These are phyloP conservation scores for Paragorgia papillata DNA, from an alignment of 92 coral and sea anemone species.

Conservation along the genomic window DNA sequence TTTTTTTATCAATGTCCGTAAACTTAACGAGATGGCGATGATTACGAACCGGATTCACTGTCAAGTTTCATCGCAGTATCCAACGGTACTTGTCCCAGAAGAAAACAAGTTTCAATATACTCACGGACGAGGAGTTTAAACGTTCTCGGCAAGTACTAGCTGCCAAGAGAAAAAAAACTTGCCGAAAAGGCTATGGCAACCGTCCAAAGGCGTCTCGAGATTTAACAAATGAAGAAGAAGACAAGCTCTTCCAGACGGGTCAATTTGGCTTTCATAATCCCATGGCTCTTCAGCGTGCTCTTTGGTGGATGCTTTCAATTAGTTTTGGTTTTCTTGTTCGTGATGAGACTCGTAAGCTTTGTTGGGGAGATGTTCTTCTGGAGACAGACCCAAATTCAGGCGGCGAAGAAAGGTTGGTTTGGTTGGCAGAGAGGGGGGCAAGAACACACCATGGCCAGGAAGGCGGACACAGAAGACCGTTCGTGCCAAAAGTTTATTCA, in stretches of 20 bases:
- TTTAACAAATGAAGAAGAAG: slow-evolving; percentile 53
- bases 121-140: slow-evolving; percentile 39
- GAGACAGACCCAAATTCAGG: slow-evolving; percentile 41
- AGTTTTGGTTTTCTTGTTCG: slow-evolving; percentile 55
- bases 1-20: slow-evolving; percentile 41
- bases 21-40: slow-evolving; percentile 45
- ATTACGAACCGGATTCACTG: slow-evolving; percentile 53
- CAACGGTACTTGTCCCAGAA: slow-evolving; percentile 34
- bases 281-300: slow-evolving; percentile 53
- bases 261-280: slow-evolving; percentile 42
- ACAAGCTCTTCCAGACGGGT: slow-evolving; percentile 44
- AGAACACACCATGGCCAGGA: slow-evolving; percentile 28
- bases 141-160: slow-evolving; percentile 49
- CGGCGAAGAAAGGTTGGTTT: slow-evolving; percentile 35
- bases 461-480: slow-evolving; percentile 42
- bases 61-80: slow-evolving; percentile 35
- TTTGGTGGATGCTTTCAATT: slow-evolving; percentile 51
- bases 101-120: slow-evolving; percentile 27
- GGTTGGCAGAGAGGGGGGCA: slow-evolving; percentile 36
- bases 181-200: slow-evolving; percentile 8
- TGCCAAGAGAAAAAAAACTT: slow-evolving; percentile 31
- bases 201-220: slow-evolving; percentile 51
- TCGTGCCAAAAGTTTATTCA: slow-evolving; percentile 57
- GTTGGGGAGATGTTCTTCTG: slow-evolving; percentile 48
- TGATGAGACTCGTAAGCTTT: slow-evolving; percentile 55